These are phyloP conservation scores for Rapana venosa DNA, from an alignment of 2,888 invertebrate species.

Conservation along the genomic window DNA sequence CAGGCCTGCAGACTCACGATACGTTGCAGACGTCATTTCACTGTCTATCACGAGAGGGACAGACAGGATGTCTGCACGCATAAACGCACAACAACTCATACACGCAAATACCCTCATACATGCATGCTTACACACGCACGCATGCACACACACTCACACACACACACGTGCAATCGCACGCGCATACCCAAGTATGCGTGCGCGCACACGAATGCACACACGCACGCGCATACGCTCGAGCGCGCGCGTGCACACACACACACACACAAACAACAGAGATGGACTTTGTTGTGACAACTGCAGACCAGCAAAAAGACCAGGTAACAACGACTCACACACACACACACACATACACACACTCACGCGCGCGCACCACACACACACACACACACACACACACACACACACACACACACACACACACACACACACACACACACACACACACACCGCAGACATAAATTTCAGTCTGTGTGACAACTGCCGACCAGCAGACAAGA, in stretches of 20 bases:
- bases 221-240: background rate
- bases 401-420: background rate
- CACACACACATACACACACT: background rate
- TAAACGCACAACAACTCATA: background rate
- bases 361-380: background rate
- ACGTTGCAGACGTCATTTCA: background rate
- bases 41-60: background rate
- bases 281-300: no score
- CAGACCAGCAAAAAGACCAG: no score
- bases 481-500: no score
- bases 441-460: background rate
- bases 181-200: background rate
- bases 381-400: constrained; percentile 1
- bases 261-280: background rate
- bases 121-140: constrained; percentile 16
- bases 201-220: background rate
- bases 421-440: background rate
- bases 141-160: background rate
- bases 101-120: background rate
- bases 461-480: no score
- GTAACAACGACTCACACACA: background rate
- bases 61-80: background rate
- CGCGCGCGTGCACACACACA: background rate
- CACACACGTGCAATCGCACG: background rate
- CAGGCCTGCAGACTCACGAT: background rate